Percentiles rank a stretch among this genome's conserved stretches.
phyloP scores from a whole-genome alignment of 2,113 vertebrate species.

The Apteryx owenii region DNA sequence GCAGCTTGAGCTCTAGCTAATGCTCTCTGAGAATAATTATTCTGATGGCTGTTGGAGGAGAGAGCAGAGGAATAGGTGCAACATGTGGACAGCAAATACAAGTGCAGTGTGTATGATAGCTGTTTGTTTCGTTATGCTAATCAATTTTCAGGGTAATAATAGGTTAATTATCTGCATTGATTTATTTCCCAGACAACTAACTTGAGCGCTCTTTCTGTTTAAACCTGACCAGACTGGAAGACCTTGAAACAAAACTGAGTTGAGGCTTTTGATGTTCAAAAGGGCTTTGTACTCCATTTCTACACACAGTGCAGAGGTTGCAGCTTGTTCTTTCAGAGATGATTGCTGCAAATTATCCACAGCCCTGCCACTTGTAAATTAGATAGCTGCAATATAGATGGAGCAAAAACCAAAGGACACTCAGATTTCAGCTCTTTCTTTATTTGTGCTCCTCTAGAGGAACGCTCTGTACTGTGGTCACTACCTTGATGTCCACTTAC shows the following conservation, averaged over 20 bases:
- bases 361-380: background rate
- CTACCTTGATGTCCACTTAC: background rate
- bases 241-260: background rate
- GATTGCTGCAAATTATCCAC: background rate
- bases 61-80: constrained; percentile 25
- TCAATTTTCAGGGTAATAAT: background rate
- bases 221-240: background rate
- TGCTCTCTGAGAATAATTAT: constrained; percentile 78
- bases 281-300: background rate
- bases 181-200: constrained; percentile 12
- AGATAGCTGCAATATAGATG: background rate
- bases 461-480: background rate
- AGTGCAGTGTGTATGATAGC: background rate
- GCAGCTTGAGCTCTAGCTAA: constrained; percentile 67
- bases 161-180: constrained; percentile 23
- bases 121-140: constrained; percentile 45
- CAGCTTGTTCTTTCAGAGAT: background rate
- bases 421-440: background rate
- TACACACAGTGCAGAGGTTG: background rate
- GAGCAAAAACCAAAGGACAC: background rate
- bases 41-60: constrained; percentile 39
- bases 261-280: background rate
- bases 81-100: background rate
- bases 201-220: background rate
- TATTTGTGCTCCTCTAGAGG: background rate